Percentiles rank a stretch among this genome's conserved stretches.
phyloP scores from a whole-genome alignment of 2,113 vertebrate genomes.

The Otocyon megalotis region DNA sequence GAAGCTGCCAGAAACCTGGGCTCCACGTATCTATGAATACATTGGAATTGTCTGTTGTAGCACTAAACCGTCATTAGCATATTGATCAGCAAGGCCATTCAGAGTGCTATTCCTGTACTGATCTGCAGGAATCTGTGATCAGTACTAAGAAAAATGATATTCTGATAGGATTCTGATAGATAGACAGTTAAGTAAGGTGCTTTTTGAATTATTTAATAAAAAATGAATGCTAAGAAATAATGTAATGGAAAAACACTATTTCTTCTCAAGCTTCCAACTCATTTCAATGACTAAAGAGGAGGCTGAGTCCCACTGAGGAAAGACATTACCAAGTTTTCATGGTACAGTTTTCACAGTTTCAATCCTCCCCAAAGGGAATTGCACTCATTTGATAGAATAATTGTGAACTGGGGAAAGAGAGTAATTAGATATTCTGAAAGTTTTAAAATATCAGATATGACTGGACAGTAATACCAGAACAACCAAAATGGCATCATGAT shows the following conservation, averaged over 20 bases:
- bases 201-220: neutral
- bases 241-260: neutral
- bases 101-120: neutral
- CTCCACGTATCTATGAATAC: neutral
- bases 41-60: neutral
- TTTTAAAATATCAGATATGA: neutral
- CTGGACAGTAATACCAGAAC: neutral
- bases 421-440: neutral
- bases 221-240: neutral
- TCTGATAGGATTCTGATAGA: neutral
- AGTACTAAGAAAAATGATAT: neutral
- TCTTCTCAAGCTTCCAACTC: neutral
- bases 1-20: neutral
- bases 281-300: neutral
- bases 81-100: neutral
- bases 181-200: neutral
- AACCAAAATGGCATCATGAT: neutral
- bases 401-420: neutral
- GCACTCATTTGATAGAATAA: neutral
- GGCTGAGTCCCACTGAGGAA: neutral
- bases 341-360: neutral
- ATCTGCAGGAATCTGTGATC: neutral
- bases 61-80: neutral
- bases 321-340: neutral
- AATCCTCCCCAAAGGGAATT: neutral